Conservation (phyloP, 2,888 invertebrate genomes). For the Zootermopsis nevadensis region DNA sequence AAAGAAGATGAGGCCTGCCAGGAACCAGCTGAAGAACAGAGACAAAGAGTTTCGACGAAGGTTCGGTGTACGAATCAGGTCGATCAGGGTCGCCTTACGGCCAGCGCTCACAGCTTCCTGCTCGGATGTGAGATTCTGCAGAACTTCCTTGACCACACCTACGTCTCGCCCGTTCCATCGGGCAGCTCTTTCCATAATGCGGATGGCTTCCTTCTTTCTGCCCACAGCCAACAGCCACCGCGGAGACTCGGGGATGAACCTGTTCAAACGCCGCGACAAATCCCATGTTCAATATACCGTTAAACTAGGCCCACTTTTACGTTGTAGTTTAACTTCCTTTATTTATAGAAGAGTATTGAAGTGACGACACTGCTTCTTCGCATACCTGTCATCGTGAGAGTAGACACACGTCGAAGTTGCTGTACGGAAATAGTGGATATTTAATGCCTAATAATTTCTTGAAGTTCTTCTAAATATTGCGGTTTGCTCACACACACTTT, state of each 20-base stretch:
- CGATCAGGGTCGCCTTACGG: slow-evolving; percentile 60
- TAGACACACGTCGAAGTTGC: too few species aligned
- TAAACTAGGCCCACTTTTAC: too few species aligned
- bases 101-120: slow-evolving; percentile 53
- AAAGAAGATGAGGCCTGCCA: slow-evolving; percentile 69
- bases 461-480: too few species aligned
- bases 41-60: slow-evolving; percentile 66
- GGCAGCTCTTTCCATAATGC: slow-evolving; percentile 62
- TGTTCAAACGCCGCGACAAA: too few species aligned
- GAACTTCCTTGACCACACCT: slow-evolving; percentile 52
- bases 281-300: too few species aligned
- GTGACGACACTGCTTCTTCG: too few species aligned
- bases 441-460: too few species aligned
- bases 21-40: slow-evolving; percentile 70
- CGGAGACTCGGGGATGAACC: slow-evolving; percentile 72
- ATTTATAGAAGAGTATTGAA: too few species aligned
- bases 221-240: slow-evolving; percentile 72
- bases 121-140: slow-evolving; percentile 51
- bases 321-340: too few species aligned
- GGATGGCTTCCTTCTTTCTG: slow-evolving; percentile 65
- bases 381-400: too few species aligned
- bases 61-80: slow-evolving; percentile 66
- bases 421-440: too few species aligned
- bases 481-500: too few species aligned
- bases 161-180: slow-evolving; percentile 58